Conservation (phyloP, 2,113 vertebrate genomes). For the Lamprologus ornatipinnis region DNA sequence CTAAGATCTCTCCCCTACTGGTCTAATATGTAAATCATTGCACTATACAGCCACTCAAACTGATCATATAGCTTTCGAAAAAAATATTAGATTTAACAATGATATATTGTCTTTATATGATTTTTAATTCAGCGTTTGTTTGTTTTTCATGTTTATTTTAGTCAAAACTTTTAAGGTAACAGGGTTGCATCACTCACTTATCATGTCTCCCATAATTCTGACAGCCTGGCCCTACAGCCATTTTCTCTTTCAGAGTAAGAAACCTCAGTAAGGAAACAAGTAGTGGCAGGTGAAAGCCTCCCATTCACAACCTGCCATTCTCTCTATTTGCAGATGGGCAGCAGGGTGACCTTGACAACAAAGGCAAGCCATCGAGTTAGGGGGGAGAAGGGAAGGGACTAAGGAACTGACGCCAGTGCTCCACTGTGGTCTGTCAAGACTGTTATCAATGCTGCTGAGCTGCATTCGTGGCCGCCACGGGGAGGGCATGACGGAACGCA, state of each 20-base stretch:
- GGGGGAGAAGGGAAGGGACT: background rate
- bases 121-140: background rate
- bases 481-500: background rate
- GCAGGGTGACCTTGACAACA: slow-evolving; percentile 54
- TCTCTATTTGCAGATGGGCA: background rate
- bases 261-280: background rate
- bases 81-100: background rate
- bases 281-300: slow-evolving; percentile 27
- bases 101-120: background rate
- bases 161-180: background rate
- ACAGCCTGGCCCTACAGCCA: background rate
- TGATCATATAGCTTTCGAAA: background rate
- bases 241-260: background rate
- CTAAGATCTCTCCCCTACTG: fast-evolving
- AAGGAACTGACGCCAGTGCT: slow-evolving; percentile 40
- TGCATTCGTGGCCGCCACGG: background rate
- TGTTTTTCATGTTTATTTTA: background rate
- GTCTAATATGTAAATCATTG: background rate
- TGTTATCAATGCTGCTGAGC: slow-evolving; percentile 61
- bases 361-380: slow-evolving; percentile 34
- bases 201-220: background rate
- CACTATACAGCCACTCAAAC: background rate
- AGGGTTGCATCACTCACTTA: background rate
- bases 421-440: slow-evolving; percentile 59
- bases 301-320: slow-evolving; percentile 16